A percentile compares a stretch with the other conserved stretches of the same genome.
phyloP scores from a whole-genome alignment of 2,797 vertebrate species.

The Emys orbicularis region DNA sequence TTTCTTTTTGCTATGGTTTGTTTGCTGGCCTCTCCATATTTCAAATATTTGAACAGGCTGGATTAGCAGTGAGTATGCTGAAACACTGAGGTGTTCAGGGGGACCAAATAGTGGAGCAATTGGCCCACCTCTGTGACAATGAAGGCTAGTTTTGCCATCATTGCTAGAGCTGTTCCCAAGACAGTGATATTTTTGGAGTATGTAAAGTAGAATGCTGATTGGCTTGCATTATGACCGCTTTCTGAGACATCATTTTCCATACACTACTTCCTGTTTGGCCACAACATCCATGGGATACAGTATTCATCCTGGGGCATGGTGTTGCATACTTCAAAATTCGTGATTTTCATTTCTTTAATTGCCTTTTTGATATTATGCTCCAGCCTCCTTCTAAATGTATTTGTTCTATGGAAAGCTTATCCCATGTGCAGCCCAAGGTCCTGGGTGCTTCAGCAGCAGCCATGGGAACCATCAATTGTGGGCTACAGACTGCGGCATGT shows the following conservation, averaged over 20 bases:
- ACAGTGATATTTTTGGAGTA: not conserved
- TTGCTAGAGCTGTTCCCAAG: not conserved
- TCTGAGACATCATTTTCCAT: not conserved
- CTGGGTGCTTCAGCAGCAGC: too few species aligned
- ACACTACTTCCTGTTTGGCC: not conserved
- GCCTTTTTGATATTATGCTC: slow-evolving; percentile 43
- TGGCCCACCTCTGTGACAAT: not conserved
- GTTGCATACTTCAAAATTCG: slow-evolving; percentile 6
- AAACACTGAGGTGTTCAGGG: not conserved
- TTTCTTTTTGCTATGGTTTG: not conserved
- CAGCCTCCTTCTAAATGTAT: slow-evolving; percentile 30
- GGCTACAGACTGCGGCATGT: too few species aligned
- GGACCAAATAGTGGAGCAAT: not conserved
- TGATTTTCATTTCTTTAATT: slow-evolving; percentile 58
- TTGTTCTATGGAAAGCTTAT: slow-evolving; percentile 59
- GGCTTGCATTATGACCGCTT: not conserved
- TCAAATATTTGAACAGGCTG: not conserved
- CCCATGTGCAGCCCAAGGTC: not conserved
- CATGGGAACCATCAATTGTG: too few species aligned
- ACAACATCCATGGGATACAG: not conserved
- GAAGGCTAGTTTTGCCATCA: not conserved
- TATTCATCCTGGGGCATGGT: not conserved
- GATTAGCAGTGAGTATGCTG: not conserved
- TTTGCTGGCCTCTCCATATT: not conserved
- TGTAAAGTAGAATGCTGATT: not conserved